Evolutionary conservation across 2,797 vertebrate genomes (phyloP).

Genomic region (Premnoplex brunnescens): DNA sequence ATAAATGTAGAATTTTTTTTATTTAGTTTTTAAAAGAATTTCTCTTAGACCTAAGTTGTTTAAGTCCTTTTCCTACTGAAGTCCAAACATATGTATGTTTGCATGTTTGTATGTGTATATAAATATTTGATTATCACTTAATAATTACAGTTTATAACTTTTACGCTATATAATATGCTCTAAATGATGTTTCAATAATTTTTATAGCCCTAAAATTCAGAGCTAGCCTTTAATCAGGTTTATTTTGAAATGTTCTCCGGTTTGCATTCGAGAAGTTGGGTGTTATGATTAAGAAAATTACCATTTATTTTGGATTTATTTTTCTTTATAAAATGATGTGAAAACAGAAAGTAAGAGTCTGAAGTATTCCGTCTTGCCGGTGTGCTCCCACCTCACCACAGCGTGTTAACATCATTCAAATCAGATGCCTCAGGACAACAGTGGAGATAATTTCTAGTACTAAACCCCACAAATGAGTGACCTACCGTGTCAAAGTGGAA

Average conservation of each 20-base stretch:
- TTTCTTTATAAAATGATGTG: background rate
- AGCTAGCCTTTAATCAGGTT: background rate
- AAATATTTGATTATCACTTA: background rate
- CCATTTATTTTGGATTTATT: background rate
- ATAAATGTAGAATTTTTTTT: background rate
- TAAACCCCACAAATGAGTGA: background rate
- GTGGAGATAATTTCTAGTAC: background rate
- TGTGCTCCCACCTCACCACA: background rate
- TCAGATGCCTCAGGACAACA: background rate
- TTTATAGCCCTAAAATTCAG: background rate
- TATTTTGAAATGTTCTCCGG: background rate
- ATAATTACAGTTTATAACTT: background rate
- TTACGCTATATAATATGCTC: background rate
- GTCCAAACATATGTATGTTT: background rate
- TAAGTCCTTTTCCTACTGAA: background rate
- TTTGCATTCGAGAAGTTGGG: background rate
- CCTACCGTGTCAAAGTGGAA: background rate
- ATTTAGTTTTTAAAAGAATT: background rate
- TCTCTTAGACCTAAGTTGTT: background rate
- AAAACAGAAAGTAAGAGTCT: background rate
- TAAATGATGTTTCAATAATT: background rate
- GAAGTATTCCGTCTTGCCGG: background rate
- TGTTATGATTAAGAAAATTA: background rate
- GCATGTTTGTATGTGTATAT: background rate
- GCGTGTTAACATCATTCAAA: fast-evolving